Percentiles rank a stretch among this genome's conserved stretches.
phyloP scores from a whole-genome alignment of 2,888 invertebrate genomes.

The Nematopogon swammerdamellus region DNA sequence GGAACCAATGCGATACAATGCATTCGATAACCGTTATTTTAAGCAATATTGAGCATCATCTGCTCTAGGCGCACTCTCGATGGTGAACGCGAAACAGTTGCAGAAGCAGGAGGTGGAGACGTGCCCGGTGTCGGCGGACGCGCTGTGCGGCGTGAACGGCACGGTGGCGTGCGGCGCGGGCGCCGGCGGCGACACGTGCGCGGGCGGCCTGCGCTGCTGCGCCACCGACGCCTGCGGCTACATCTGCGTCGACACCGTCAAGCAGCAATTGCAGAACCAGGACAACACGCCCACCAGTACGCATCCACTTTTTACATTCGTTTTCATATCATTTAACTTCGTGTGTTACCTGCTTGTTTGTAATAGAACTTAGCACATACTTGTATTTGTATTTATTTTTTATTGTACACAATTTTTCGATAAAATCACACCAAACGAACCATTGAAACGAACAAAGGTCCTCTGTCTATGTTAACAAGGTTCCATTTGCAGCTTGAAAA shows the following conservation, averaged over 20 bases:
- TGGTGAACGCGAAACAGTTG: no score
- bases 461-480: no score
- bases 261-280: constrained; percentile 40
- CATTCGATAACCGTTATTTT: no score
- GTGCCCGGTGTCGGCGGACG: constrained; percentile 45
- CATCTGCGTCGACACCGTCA: constrained; percentile 42
- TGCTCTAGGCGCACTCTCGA: no score
- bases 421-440: no score
- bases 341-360: not conserved
- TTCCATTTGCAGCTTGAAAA: no score
- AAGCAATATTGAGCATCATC: no score
- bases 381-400: no score
- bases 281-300: constrained; percentile 58
- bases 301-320: constrained; percentile 16
- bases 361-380: not conserved
- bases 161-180: constrained; percentile 27
- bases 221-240: constrained; percentile 37
- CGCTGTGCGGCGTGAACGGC: constrained; percentile 34
- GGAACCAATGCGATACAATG: not conserved
- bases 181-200: constrained; percentile 46
- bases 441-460: no score
- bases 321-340: not conserved
- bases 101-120: constrained; percentile 28
- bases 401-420: no score
- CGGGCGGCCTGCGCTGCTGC: constrained; percentile 37